phyloP scores from a whole-genome alignment of 1,140 invertebrate genomes.

The Zophobas atratus region DNA sequence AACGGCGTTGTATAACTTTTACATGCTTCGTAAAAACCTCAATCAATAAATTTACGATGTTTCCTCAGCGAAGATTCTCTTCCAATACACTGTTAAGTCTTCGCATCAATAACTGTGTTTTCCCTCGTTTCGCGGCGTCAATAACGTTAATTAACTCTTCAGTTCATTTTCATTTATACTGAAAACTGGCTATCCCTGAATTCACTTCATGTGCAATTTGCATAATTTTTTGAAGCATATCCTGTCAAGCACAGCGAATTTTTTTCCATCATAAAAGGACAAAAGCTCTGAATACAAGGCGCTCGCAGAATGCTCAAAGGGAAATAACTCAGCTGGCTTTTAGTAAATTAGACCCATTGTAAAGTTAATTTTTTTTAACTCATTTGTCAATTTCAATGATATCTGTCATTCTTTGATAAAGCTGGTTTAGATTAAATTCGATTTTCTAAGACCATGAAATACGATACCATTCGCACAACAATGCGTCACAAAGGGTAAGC shows the following conservation, averaged over 20 bases:
- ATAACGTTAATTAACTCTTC: constrained; percentile 25
- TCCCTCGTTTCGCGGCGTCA: constrained; percentile 6
- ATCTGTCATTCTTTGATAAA: constrained; percentile 6
- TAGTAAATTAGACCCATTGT: constrained; percentile 39
- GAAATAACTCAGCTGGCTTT: constrained; percentile 32
- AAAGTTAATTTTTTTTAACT: constrained; percentile 37
- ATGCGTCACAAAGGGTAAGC: constrained; percentile 3
- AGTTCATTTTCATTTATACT: constrained; percentile 26
- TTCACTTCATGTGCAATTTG: constrained; percentile 31
- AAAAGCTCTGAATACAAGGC: constrained; percentile 39
- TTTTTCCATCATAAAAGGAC: constrained; percentile 38
- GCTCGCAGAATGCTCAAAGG: constrained; percentile 17
- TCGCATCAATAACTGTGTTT: constrained; percentile 10
- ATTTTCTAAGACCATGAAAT: constrained; percentile 7
- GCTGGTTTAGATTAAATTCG: neutral
- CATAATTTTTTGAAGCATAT: constrained; percentile 40
- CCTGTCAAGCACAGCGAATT: constrained; percentile 39
- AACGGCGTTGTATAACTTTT: constrained; percentile 27
- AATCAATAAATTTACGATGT: constrained; percentile 35
- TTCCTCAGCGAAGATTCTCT: constrained; percentile 9
- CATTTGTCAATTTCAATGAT: constrained; percentile 34
- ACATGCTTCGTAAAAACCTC: constrained; percentile 21
- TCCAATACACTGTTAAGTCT: neutral
- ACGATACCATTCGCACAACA: neutral
- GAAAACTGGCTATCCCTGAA: constrained; percentile 36